These are phyloP conservation scores for Dryomyza anilis DNA, from an alignment of 2,888 invertebrate genomes.

Conservation along the genomic window DNA sequence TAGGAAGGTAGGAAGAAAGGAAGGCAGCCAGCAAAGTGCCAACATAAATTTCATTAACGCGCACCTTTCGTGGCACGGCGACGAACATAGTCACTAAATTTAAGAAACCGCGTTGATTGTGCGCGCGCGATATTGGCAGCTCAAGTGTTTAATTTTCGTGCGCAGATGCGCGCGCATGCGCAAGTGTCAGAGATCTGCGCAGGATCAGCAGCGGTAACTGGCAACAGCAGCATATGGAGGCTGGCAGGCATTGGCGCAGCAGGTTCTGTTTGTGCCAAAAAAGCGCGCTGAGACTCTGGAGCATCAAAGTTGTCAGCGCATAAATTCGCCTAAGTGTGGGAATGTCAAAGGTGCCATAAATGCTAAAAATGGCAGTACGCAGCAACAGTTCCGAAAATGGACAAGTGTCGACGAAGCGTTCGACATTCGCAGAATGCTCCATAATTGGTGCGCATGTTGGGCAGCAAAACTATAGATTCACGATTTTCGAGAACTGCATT, in stretches of 20 bases:
- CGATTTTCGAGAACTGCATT: no score
- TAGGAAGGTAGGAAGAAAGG: no score
- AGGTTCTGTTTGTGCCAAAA: neutral
- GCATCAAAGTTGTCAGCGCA: neutral
- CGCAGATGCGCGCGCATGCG: neutral
- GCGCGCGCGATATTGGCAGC: slow-evolving; percentile 2
- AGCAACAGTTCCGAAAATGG: slow-evolving; percentile 8
- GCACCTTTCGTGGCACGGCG: slow-evolving; percentile 5
- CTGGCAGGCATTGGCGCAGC: neutral
- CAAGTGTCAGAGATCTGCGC: slow-evolving; percentile 8
- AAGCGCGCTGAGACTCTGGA: no score
- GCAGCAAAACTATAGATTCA: no score
- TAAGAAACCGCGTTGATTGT: slow-evolving; percentile 7
- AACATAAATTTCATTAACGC: slow-evolving; percentile 32
- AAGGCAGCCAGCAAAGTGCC: neutral
- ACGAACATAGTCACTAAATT: neutral
- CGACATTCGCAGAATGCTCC: no score
- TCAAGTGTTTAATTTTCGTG: slow-evolving; percentile 47
- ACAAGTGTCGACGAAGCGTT: neutral
- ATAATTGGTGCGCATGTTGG: no score
- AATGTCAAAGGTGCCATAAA: slow-evolving; percentile 26
- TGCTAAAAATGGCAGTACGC: slow-evolving; percentile 7
- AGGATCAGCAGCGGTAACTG: neutral
- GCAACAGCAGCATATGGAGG: neutral
- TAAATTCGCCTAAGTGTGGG: slow-evolving; percentile 10